These are phyloP conservation scores for Propithecus coquereli DNA, from an alignment of 2,113 vertebrate species.

Conservation along the genomic window DNA sequence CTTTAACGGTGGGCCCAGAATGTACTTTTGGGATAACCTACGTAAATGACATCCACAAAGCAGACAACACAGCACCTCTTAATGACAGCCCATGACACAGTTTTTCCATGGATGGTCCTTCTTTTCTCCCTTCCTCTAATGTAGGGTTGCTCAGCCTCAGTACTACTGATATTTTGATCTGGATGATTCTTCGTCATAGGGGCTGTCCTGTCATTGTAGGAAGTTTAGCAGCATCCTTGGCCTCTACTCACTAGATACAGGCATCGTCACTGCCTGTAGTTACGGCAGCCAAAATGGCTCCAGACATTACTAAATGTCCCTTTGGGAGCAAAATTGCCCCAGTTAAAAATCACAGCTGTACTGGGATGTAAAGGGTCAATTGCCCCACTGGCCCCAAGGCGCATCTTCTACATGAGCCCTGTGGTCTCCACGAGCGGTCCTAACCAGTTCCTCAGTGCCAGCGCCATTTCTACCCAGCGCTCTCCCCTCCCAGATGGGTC, in stretches of 20 bases:
- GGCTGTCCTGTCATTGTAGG: neutral
- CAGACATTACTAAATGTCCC: neutral
- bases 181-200: neutral
- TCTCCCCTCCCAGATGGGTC: neutral
- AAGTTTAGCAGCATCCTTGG: neutral
- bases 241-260: neutral
- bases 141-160: neutral
- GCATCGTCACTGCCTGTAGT: too few relatives aligned
- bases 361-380: neutral
- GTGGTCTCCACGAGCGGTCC: neutral
- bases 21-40: neutral
- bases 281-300: neutral
- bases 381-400: too few relatives aligned
- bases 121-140: neutral
- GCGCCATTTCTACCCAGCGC: neutral
- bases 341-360: neutral
- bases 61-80: neutral
- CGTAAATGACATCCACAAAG: neutral
- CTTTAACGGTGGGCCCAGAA: neutral
- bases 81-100: rapidly evolving
- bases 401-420: neutral
- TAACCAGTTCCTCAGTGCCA: neutral
- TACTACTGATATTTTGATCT: neutral
- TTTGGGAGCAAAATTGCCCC: neutral
- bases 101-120: neutral